Conservation (phyloP, 2,888 invertebrate species). For the Lasioglossum lativentre region DNA sequence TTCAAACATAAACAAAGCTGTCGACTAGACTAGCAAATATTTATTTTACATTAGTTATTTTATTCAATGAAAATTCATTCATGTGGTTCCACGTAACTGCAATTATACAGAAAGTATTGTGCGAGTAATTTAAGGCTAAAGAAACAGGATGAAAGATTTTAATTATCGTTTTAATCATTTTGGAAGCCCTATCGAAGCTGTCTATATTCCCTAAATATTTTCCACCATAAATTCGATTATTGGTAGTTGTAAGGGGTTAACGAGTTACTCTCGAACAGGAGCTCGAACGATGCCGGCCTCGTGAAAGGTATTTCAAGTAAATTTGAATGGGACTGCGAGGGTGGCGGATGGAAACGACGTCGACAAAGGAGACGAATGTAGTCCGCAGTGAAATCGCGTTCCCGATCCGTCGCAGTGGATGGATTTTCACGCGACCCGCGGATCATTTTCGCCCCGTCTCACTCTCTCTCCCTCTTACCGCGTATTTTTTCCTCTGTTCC, state of each 20-base stretch:
- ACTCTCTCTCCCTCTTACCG: background rate
- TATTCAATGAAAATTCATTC: too few species aligned
- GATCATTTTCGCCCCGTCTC: constrained; percentile 38
- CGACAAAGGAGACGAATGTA: background rate
- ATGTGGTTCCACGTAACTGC: too few species aligned
- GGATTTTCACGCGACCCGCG: constrained; percentile 56
- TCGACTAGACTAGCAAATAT: too few species aligned
- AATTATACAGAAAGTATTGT: too few species aligned
- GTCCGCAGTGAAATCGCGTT: constrained; percentile 27
- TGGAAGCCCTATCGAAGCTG: too few species aligned
- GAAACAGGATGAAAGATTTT: too few species aligned
- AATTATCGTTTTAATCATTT: too few species aligned
- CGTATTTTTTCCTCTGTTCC: constrained; percentile 17
- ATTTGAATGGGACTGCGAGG: background rate
- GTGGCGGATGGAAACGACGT: background rate
- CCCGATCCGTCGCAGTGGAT: constrained; percentile 46
- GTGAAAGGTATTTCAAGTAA: background rate
- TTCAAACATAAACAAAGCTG: too few species aligned
- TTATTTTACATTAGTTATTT: too few species aligned
- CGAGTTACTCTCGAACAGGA: background rate
- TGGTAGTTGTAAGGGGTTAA: background rate
- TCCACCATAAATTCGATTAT: too few species aligned
- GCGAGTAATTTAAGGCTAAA: too few species aligned
- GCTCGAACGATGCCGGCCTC: background rate
- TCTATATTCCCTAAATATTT: too few species aligned